phyloP scores from a whole-genome alignment of 1,140 invertebrate species.

The Drosophila tropicalis region DNA sequence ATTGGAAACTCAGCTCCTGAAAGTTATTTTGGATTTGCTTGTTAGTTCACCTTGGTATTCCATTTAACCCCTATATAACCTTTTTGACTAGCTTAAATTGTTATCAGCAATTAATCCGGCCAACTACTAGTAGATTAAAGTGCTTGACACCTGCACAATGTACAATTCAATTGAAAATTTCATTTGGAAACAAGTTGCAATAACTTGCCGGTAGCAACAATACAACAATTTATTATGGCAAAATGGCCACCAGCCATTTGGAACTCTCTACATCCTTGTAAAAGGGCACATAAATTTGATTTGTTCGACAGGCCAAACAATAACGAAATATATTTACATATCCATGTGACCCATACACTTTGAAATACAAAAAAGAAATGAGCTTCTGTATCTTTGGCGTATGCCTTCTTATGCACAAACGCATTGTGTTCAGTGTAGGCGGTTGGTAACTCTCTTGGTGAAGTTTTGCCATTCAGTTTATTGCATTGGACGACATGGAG shows the following conservation, averaged over 20 bases:
- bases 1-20: constrained; percentile 37
- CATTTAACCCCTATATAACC: no score
- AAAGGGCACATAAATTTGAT: constrained; percentile 55
- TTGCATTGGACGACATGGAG: constrained; percentile 42
- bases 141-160: constrained; percentile 60
- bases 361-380: not conserved
- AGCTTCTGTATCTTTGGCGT: not conserved
- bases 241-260: constrained; percentile 25
- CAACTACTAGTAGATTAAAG: constrained; percentile 67
- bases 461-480: constrained; percentile 53
- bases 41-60: not conserved
- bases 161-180: constrained; percentile 69
- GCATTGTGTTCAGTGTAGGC: constrained; percentile 5
- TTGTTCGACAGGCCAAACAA: constrained; percentile 37
- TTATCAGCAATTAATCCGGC: constrained; percentile 54
- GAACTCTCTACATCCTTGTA: constrained; percentile 16
- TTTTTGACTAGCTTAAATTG: not conserved
- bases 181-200: constrained; percentile 50
- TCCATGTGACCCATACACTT: constrained; percentile 15
- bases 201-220: constrained; percentile 39
- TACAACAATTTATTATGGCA: constrained; percentile 57
- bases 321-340: constrained; percentile 5
- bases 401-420: not conserved
- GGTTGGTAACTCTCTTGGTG: constrained; percentile 20
- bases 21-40: constrained; percentile 25